Evolutionary conservation across 2,113 vertebrate species (phyloP).

Genomic region (Thunnus maccoyii): DNA sequence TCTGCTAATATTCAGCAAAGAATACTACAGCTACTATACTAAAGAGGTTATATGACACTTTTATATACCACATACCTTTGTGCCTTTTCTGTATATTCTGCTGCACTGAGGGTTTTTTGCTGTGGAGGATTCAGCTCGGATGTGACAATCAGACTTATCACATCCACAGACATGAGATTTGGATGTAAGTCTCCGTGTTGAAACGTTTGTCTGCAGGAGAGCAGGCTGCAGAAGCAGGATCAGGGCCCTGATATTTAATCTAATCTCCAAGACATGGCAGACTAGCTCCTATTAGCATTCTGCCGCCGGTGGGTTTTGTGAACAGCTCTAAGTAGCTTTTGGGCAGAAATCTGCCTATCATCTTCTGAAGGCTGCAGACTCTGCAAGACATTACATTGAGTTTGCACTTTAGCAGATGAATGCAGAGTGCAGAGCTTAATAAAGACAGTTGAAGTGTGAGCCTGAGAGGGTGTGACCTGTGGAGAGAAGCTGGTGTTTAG

Average conservation of each 20-base stretch:
- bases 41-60: constrained; percentile 2
- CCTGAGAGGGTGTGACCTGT: constrained; percentile 9
- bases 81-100: background rate
- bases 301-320: constrained; percentile 23
- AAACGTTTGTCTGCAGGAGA: constrained; percentile 35
- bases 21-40: background rate
- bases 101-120: background rate
- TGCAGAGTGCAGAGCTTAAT: constrained; percentile 16
- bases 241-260: constrained; percentile 43
- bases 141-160: constrained; percentile 37
- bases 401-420: constrained; percentile 41
- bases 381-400: constrained; percentile 23
- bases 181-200: constrained; percentile 27
- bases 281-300: constrained; percentile 54
- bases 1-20: background rate
- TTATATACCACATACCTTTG: background rate
- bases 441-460: constrained; percentile 4
- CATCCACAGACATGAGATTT: constrained; percentile 31
- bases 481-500: constrained; percentile 1
- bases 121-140: constrained; percentile 13
- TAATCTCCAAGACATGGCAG: constrained; percentile 41
- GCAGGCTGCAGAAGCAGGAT: constrained; percentile 33
- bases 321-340: constrained; percentile 48
- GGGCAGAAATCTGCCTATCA: constrained; percentile 27
- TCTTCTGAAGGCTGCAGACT: constrained; percentile 24